Base-by-base conservation (phyloP, 2,888 invertebrate species). In the Tiliacea aurago region DNA sequence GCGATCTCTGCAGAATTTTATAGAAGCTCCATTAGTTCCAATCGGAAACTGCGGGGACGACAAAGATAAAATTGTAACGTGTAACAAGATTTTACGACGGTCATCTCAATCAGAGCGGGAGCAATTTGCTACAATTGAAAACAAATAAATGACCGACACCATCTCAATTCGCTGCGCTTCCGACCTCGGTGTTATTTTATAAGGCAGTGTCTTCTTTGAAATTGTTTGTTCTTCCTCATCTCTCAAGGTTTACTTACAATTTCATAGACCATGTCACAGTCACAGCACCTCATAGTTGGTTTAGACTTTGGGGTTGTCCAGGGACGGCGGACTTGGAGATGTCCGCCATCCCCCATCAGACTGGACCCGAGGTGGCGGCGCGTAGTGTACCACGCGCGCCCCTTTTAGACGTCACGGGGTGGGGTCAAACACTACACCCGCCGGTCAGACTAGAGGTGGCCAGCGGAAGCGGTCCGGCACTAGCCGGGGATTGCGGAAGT, bases 111-210 rank as follows among this genome's bases (percentile, higher is more conserved):
- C 93, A 92, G 90, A 89, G 90, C 90, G 89, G 85, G 88, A 87
- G 90, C 91, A 92, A 93, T 94, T 94, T 91, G 91, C 90, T 88
- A 92, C 94, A 93, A 95, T 95, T 93, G 93, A 90, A 93, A 92
- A 93, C 91, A 94, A 95, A 94, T 94, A 93, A 93, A 92, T 90
- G 90, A 90, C 80, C 88, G 89, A 78, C 88, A 80, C 87, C 85
- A 86, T 87, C 89, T 88, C 88, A 88, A 91, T 90, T 89, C 83
- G 80, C 81, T 81, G 81, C 85, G 86, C 83, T 84, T 86, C 86
- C 86, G 83, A 84, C 65, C 72, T 80, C 67, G 49, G n/a, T 45
- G 58, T 71, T 74, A 83, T 75, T 84, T 75, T 72, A 80, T 70
- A 78, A 68, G 70, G 71, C 62, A 69, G 61, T 68, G 64, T 62